These are phyloP conservation scores for Scolopax bukidnonensis DNA, from an alignment of 2,797 vertebrate genomes.

Conservation along the genomic window DNA sequence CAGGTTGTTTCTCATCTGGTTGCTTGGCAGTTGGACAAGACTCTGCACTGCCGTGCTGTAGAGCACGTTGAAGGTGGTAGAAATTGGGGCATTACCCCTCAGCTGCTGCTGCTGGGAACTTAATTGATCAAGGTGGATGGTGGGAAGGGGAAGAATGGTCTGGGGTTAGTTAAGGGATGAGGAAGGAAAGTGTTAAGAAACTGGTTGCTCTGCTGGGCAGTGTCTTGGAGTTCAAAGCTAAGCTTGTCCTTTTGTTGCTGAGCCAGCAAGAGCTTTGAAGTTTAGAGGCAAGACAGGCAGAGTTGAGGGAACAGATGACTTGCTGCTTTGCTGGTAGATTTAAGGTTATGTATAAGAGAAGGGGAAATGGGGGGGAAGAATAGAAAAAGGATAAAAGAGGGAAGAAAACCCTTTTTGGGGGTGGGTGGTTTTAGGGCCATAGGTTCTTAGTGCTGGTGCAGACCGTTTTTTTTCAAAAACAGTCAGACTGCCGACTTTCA, in stretches of 20 bases:
- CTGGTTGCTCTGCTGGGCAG: background rate
- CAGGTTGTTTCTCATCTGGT: background rate
- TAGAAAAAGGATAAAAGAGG: background rate
- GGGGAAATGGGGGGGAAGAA: background rate
- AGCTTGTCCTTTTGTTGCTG: conserved; percentile 4
- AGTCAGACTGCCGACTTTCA: background rate
- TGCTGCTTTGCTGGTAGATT: background rate
- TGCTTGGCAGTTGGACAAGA: background rate
- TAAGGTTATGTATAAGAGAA: background rate
- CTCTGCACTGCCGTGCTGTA: background rate
- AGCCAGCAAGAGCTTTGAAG: background rate
- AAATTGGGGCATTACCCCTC: background rate
- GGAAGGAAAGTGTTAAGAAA: background rate
- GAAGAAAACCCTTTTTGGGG: background rate
- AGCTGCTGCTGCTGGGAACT: background rate
- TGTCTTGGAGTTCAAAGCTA: background rate
- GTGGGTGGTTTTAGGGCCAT: background rate
- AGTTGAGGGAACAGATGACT: background rate
- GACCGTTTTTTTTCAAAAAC: background rate
- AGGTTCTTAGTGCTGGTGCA: background rate
- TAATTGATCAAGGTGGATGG: background rate
- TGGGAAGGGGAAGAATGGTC: fast-evolving
- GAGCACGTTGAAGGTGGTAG: fast-evolving
- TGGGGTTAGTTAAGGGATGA: background rate
- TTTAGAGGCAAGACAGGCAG: background rate